Base-by-base conservation (phyloP, 2,888 invertebrate species). In the Thymelicus acteon region DNA sequence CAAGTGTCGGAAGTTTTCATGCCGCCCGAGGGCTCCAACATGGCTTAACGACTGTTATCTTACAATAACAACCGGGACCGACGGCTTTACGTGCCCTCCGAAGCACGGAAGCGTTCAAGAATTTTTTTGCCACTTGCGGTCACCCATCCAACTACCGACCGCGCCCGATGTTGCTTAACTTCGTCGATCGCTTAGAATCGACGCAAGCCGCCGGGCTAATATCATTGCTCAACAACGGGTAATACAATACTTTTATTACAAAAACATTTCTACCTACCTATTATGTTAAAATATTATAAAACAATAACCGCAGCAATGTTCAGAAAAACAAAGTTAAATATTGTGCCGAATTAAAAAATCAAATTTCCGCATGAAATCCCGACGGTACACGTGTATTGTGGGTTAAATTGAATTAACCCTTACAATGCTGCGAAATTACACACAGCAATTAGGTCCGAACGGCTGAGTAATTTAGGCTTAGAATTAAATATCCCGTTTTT, bases 401-500 rank as follows among this genome's bases (percentile, higher is more conserved):
- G 77, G 78, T 81, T 82, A 82, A 87, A 87, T 88, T 85, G 81
- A 86, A 87, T 87, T 84, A 88, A 87, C 87, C 86, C 83, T 80
- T 63, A 52, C 57, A 63, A 69, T 69, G 58, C 48, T 69, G 83
- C 78, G 80, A 84, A 87, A 88, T 89, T 88, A 87, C 86, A 82
- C 81, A 75, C 76, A 79, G 82, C 85, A 88, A 90, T 90, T 90
- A 88, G 82, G 83, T 79, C 79, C 80, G 79, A 84, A 83, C 80
- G 81, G 80, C 77, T 79, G 74, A 82, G 83, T 81, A 85, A 85
- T 85, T 88, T 85, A 81, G 80, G 83, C 82, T 85, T 80, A 84
- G 82, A 85, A 85, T 84, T 84, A 84, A 87, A 84, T 83, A 84
- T 85, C 85, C 82, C 80, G 77, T 79, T 31, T 47, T 49, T 8